These are phyloP conservation scores for Alauda arvensis DNA, from an alignment of 2,797 vertebrate species.

Conservation along the genomic window DNA sequence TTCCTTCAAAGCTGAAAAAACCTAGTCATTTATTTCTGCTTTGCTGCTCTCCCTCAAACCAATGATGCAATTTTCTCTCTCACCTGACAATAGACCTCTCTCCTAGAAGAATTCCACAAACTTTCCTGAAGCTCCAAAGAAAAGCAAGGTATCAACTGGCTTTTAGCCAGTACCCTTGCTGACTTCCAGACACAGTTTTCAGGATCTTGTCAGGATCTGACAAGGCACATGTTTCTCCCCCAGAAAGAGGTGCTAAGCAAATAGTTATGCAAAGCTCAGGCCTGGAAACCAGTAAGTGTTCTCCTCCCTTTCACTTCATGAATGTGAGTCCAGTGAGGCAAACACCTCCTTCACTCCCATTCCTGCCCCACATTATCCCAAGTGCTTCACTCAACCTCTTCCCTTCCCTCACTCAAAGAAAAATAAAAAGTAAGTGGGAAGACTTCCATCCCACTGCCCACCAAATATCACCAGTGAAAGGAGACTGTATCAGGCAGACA, in stretches of 20 bases:
- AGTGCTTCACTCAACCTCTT: neutral
- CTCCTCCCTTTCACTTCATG: neutral
- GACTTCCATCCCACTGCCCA: neutral
- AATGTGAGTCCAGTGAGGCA: neutral
- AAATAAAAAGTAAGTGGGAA: neutral
- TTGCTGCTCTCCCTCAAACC: slow-evolving; percentile 20
- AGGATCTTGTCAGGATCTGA: neutral
- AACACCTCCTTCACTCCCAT: neutral
- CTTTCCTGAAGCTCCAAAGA: neutral
- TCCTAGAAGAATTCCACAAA: neutral
- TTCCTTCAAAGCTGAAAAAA: slow-evolving; percentile 10
- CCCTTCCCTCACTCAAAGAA: neutral
- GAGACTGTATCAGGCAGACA: neutral
- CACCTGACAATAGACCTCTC: neutral
- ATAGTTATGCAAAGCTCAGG: neutral
- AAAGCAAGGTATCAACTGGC: neutral
- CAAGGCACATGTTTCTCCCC: neutral
- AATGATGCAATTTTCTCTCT: slow-evolving; percentile 19
- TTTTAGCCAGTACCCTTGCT: neutral
- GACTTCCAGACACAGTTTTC: neutral
- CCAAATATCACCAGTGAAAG: neutral
- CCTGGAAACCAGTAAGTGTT: neutral
- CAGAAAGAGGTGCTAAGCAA: neutral
- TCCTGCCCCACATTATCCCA: neutral
- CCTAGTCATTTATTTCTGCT: slow-evolving; percentile 9